Evolutionary conservation across 2,797 vertebrate species (phyloP).

Genomic region (Myotis vivesi): DNA sequence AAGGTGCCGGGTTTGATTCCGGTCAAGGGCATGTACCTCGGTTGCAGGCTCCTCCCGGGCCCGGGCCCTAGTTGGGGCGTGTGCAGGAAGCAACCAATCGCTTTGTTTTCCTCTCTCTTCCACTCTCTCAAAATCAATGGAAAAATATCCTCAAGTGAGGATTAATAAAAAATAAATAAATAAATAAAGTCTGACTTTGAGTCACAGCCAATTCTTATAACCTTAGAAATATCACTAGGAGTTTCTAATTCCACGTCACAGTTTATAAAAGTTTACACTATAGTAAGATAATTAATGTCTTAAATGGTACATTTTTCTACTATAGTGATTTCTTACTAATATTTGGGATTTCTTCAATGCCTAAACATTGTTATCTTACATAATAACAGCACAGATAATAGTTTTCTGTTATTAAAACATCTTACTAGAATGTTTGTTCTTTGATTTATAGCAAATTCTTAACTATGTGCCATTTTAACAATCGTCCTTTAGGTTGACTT

Average conservation of each 20-base stretch:
- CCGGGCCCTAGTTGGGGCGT: too few species aligned
- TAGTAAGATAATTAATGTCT: not conserved
- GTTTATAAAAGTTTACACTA: conserved; percentile 18
- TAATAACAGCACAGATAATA: not conserved
- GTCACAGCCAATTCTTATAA: conserved; percentile 8
- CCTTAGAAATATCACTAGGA: not conserved
- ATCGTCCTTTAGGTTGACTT: not conserved
- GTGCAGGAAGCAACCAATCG: too few species aligned
- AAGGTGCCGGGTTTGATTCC: too few species aligned
- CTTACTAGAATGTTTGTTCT: conserved; percentile 39
- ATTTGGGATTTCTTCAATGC: conserved; percentile 27
- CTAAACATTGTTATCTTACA: not conserved
- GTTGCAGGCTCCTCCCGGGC: too few species aligned
- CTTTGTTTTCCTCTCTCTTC: too few species aligned
- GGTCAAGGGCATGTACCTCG: too few species aligned
- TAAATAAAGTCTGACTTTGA: not conserved
- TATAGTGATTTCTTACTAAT: not conserved
- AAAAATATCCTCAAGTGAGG: too few species aligned
- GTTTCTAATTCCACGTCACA: not conserved
- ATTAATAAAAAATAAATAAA: too few species aligned
- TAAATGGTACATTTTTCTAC: not conserved
- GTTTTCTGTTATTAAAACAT: not conserved
- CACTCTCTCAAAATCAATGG: too few species aligned
- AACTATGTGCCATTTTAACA: conserved; percentile 24
- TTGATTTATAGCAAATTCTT: conserved; percentile 52